A percentile compares a stretch with the other conserved stretches of the same genome.
phyloP scores from a whole-genome alignment of 2,888 invertebrate genomes.

The Hirtodrosophila confusa region DNA sequence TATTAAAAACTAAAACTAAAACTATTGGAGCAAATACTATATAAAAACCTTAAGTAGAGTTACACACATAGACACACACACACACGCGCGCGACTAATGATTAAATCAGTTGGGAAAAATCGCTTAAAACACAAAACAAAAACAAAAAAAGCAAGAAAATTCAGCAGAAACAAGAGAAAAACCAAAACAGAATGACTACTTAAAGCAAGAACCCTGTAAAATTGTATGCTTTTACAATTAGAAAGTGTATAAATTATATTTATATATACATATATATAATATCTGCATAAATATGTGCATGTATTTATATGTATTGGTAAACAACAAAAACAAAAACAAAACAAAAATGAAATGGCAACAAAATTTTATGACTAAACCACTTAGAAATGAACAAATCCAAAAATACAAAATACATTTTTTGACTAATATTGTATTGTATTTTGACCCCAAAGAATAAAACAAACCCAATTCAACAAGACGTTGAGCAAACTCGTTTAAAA shows the following conservation, averaged over 20 bases:
- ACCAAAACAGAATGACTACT: constrained; percentile 17
- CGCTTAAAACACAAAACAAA: constrained; percentile 34
- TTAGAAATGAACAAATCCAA: constrained; percentile 50
- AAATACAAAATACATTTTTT: constrained; percentile 59
- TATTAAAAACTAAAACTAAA: constrained; percentile 43
- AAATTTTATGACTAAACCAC: constrained; percentile 66
- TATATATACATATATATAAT: constrained; percentile 18
- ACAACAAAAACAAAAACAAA: constrained; percentile 31
- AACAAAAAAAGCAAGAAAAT: constrained; percentile 16
- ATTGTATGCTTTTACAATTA: constrained; percentile 72
- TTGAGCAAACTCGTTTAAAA: constrained; percentile 70
- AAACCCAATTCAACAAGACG: constrained; percentile 51
- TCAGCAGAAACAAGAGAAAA: constrained; percentile 19
- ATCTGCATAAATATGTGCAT: too few relatives aligned
- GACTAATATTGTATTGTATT: constrained; percentile 75
- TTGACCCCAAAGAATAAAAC: constrained; percentile 71
- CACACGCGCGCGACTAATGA: constrained; percentile 37
- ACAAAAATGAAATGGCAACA: constrained; percentile 39
- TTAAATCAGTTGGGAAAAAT: constrained; percentile 34
- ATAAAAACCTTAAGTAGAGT: constrained; percentile 59
- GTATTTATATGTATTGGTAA: constrained; percentile 20
- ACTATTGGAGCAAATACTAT: constrained; percentile 66
- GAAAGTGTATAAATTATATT: constrained; percentile 69
- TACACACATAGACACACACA: constrained; percentile 33
- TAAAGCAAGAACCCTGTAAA: constrained; percentile 55